Base-by-base conservation (phyloP, 1,140 invertebrate species). In the Riptortus pedestris region DNA sequence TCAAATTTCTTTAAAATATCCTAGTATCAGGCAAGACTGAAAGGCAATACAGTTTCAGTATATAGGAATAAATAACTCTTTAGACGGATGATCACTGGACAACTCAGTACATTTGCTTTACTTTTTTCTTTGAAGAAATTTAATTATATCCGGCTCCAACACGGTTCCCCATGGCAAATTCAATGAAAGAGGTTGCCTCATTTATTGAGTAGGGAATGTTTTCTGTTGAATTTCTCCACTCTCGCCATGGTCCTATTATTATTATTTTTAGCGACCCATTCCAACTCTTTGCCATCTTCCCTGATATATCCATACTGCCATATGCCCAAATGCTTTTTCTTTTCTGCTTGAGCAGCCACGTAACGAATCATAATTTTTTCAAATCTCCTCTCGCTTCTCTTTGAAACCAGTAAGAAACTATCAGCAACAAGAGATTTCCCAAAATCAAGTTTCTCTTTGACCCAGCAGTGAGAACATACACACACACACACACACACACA, bases 291-390 rank as follows among this genome's bases (percentile, higher is more conserved):
- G 76, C 96, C 93, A 71, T 97, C 95, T 68, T 92, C 93, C 63
- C 88, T 91, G 72, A 96, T 91, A 73, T 98, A 94, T 18, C 95
- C 95, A 74, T 98, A 97, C 70, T 88, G 83, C 94, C 94, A 98
- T 66, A 98, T 86, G 72, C 88, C 90, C 63, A 84, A 77, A 75
- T 93, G 90, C 55, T 84, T 83, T 67, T 84, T 85, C 74, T 90
- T 88, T 2, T 83, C 78, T 66, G 92, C 85, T 74, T 96, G 88
- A 14, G 92, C 90, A 38, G 82, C 82, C 67, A 79, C 80, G 74
- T 96, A 98, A 62, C 92, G 88, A 33, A 79, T 79, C 65, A 91
- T 67, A 74, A 97, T 73, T 75, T 89, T 85, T 58, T 85, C 80
- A 31, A 96, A 81, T 69, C 88, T 83, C 64, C 84, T 84, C 71